Base-by-base conservation (phyloP, 2,113 vertebrate genomes). In the Holacanthus passer region DNA sequence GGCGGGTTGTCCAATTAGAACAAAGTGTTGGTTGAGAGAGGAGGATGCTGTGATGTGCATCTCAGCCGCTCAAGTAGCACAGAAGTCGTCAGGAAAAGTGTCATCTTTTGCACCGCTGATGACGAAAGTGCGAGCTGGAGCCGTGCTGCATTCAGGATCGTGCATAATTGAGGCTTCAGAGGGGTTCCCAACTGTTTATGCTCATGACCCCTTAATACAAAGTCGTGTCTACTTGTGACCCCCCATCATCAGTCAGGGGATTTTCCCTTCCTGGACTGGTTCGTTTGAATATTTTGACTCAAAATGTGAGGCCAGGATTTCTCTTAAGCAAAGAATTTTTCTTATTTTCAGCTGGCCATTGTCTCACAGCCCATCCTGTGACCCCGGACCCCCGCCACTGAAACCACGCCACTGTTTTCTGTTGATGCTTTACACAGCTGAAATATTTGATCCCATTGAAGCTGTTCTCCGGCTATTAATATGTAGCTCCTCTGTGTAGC, bases 1-100 rank as follows among this genome's bases (percentile, higher is more conserved):
- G 67, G 63, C 68, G 73, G 24, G 50, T 74, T 60, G 59, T 60
- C 45, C 29, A 31, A 48, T 67, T 39, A 58, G 4, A 16, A 43
- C 67, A 14, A 19, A 16, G 12, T 31, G n/a, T 27, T 8, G 29
- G 29, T 37, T 48, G 2, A 52, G 24, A 22, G 20, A 64, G 32
- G 32, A 45, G 11, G 12, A 60, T 39, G 72, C 35, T 20, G 68
- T 41, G 43, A 22, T 48, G 9, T 5, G 14, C 35, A 24, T 16
- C 7, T 73, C 14, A 24, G 37, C 55, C 2, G 3, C 47, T 45
- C 27, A 77, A 39, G 9, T 29, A 50, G 68, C 71, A 47, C 32
- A 43, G 43, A 74, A 16, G 4, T 55, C 62, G 64, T 56, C 17
- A 58, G 8, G 39, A 24, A 17, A 37, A 16, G 47, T 72, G 66